These are phyloP conservation scores for Drosophila kikkawai DNA, from an alignment of 1,140 invertebrate genomes.

Conservation along the genomic window DNA sequence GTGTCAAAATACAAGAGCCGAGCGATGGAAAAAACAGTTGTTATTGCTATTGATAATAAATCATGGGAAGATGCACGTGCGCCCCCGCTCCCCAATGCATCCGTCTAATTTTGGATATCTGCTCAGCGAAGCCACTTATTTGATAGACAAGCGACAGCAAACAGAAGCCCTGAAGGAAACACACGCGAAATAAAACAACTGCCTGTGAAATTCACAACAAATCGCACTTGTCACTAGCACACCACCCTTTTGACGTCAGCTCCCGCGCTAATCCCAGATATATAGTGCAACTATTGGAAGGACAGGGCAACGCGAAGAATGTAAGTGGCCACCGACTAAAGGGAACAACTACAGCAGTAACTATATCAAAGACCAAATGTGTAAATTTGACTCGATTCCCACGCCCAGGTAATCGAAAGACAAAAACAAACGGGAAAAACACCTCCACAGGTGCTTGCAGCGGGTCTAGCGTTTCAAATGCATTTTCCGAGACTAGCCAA, in stretches of 20 bases:
- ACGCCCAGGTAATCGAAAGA: constrained; percentile 5
- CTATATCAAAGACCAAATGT: not conserved
- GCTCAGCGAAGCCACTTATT: constrained; percentile 19
- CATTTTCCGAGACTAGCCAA: constrained; percentile 2
- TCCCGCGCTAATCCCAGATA: constrained; percentile 18
- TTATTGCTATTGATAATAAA: constrained; percentile 37
- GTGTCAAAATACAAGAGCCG: constrained; percentile 60
- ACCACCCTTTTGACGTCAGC: constrained; percentile 1
- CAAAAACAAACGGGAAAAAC: constrained; percentile 8
- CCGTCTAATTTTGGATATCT: constrained; percentile 28
- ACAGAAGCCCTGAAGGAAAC: constrained; percentile 9
- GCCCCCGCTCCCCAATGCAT: constrained; percentile 3
- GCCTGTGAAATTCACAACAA: constrained; percentile 44
- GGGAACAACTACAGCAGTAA: not conserved
- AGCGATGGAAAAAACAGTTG: constrained; percentile 20
- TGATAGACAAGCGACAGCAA: constrained; percentile 4
- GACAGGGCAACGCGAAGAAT: constrained; percentile 33
- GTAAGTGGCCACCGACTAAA: constrained; percentile 50
- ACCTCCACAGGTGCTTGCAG: constrained; percentile 31
- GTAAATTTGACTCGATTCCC: constrained; percentile 22
- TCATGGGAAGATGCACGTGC: constrained; percentile 35
- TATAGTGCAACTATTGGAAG: constrained; percentile 27
- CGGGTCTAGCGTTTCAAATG: constrained; percentile 13
- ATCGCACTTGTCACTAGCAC: constrained; percentile 46
- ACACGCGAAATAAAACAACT: constrained; percentile 30